Base-by-base conservation (phyloP, 1,140 invertebrate genomes). In the Melipona quadrifasciata region DNA sequence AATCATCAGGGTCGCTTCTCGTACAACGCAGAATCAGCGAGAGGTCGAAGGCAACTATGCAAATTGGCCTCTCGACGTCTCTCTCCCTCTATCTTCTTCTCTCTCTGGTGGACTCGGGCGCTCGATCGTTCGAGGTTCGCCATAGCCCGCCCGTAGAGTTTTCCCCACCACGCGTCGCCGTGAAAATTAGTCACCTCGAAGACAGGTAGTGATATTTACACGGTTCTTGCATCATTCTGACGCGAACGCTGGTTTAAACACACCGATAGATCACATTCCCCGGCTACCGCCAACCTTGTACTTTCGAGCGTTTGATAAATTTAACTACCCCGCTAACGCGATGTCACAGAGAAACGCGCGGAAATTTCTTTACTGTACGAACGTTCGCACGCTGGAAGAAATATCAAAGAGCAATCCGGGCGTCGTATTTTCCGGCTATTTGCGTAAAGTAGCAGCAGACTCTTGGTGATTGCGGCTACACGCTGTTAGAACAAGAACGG, bases 1-100 rank as follows among this genome's bases (percentile, higher is more conserved):
- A 84, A 84, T 84, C 71, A 84, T 87, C 82, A 53, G 70, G 82
- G 82, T 80, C 76, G 61, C 58, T 57, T 19, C 39, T 71, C 31
- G 82, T 75, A 83, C 61, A 80, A 47, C 82, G 80, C 82, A 84
- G 68, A 72, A 57, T 61, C 24, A 71, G 31, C 58, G 11, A 34
- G 68, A 73, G 77, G 71, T 87, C 70, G 72, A 76, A 87, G 86
- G 76, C 75, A 77, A 80, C 75, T 84, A 76, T 87, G 82, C 64
- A 84, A 84, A 80, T 87, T 80, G 78, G 51, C 73, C 24, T 61
- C 82, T 55, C 17, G 31, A 21, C 61, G 70, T 70, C 68, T 73
- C 70, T 67, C 24, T 57, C 70, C 21, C 10, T 19, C 16, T 17
- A 16, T 6, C 53, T 17, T 0, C 11, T 17, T 55, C 12, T 14